These are phyloP conservation scores for Potorous gilbertii DNA, from an alignment of 2,797 vertebrate species.

Conservation along the genomic window DNA sequence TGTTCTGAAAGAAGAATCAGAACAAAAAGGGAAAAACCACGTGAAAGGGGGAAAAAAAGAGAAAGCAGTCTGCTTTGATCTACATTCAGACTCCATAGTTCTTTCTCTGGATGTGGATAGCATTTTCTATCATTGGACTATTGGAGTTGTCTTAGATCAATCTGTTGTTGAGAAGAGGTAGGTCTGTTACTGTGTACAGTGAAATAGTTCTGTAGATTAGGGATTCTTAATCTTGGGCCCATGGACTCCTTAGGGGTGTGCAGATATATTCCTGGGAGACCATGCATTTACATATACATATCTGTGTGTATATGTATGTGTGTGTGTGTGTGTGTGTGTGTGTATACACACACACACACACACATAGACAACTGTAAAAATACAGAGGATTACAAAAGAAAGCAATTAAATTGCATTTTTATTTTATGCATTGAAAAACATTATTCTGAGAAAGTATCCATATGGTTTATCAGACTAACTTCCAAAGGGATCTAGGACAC, in stretches of 20 bases:
- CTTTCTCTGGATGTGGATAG: neutral
- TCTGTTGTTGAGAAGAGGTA: no score
- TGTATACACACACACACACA: no score
- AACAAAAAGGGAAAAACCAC: no score
- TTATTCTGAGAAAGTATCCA: neutral
- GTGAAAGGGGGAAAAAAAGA: no score
- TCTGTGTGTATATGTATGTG: neutral
- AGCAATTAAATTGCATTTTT: neutral
- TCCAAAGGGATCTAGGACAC: neutral
- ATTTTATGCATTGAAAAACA: neutral
- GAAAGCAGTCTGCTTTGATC: no score
- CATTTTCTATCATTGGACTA: no score
- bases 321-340: rapidly evolving
- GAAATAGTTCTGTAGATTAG: neutral
- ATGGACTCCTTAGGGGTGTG: neutral
- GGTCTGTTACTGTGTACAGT: no score
- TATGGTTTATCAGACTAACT: neutral
- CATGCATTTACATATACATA: neutral
- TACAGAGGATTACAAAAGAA: no score
- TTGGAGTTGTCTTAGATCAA: no score
- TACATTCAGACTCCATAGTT: no score
- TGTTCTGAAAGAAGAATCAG: no score
- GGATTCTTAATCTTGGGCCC: neutral
- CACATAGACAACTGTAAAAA: neutral
- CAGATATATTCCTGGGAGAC: neutral